Evolutionary conservation across 2,113 vertebrate species (phyloP), one percentile per base, ranked within the genome.

Genomic region (Cochlearius cochlearius): DNA sequence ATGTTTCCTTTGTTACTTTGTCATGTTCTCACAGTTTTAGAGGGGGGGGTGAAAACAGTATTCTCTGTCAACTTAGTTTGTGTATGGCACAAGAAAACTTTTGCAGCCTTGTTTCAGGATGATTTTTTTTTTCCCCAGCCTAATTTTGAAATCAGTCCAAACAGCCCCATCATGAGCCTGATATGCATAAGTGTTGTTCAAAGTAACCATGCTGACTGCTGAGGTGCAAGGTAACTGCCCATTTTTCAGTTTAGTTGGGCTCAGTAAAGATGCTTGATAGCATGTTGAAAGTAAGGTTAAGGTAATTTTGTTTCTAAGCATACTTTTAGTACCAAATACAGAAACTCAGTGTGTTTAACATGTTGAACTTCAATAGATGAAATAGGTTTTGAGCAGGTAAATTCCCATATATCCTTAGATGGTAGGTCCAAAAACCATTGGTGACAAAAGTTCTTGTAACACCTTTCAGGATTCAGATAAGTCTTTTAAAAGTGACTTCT

Each of bases 1-100:
- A 98, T 96, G 97, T 80, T 97, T 94, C 68, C 83, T 97, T 91
- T 94, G 98, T 98, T 97, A 97, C 95, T 97, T 98, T 97, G 97
- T 98, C 95, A 94, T 83, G 71, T 92, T 92, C 85, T 96, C 91
- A 84, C 5, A 91, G 58, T 63, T 92, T n/a, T 66, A 87, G 89
- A 52, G 52, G 73, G 29, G 29, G 90, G 69, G 72, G 39, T 75
- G 59, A 47, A 86, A 94, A 23, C 12, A 67, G 3, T 26, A 11
- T 72, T 86, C 62, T 84, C 68, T 93, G 62, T 64, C 64, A 81
- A 2, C n/a, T 67, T 58, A 71, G 47, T 71, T 92, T 62, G 41
- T 39, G 60, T 50, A 7, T 68, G 36, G 69, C 32, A 38, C 82
- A 49, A 87, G 81, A 86, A 73, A 69, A 77, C 10, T 76, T 50